Evolutionary conservation across 92 coral and sea anemone species (phyloP).

Genomic region (Epizoanthus stellaris): DNA sequence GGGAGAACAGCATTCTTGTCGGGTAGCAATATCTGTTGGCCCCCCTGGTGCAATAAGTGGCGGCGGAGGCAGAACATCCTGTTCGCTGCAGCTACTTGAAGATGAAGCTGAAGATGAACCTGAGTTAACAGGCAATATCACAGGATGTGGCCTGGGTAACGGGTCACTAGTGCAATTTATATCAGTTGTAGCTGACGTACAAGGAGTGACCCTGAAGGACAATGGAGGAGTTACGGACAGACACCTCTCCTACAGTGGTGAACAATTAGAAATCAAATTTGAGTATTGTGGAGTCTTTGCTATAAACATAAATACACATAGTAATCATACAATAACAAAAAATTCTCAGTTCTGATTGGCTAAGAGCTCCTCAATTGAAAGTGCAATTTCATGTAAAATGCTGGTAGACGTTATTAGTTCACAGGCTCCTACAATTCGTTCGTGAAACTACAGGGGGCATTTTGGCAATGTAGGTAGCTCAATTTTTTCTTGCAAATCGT

Average conservation of each 20-base stretch:
- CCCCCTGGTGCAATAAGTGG: slow-evolving; percentile 49
- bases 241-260: slow-evolving; percentile 50
- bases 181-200: slow-evolving; percentile 49
- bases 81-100: not conserved
- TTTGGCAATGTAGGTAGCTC: too few species aligned
- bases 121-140: slow-evolving; percentile 47
- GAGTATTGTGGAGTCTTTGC: not conserved
- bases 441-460: too few species aligned
- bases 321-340: too few species aligned
- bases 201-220: slow-evolving; percentile 61
- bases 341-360: too few species aligned
- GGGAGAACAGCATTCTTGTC: slow-evolving; percentile 67
- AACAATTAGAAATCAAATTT: not conserved
- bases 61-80: slow-evolving; percentile 31
- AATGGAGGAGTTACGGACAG: slow-evolving; percentile 78
- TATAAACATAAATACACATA: slow-evolving; percentile 11
- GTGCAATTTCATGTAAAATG: too few species aligned
- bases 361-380: too few species aligned
- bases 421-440: too few species aligned
- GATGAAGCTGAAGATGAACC: slow-evolving; percentile 25
- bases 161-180: slow-evolving; percentile 37
- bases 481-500: too few species aligned
- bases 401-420: too few species aligned
- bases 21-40: slow-evolving; percentile 49
- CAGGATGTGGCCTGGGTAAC: slow-evolving; percentile 65